Evolutionary conservation across 2,888 invertebrate genomes (phyloP), one percentile per base, ranked within the genome.

Genomic region (Trileptium ribeirensis): DNA sequence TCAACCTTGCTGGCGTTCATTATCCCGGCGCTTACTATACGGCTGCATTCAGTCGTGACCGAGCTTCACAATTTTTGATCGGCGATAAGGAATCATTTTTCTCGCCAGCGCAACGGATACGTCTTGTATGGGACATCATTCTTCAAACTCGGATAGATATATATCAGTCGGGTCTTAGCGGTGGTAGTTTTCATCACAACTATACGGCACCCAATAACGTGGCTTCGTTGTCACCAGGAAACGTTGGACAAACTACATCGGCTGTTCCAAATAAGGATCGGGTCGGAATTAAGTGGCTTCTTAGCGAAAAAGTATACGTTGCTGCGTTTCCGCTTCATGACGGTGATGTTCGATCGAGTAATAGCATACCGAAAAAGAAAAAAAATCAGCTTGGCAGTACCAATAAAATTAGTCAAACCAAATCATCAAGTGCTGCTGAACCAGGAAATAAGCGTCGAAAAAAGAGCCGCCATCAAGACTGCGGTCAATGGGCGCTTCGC

Each of bases 131-230:
- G 79, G 81, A 81, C 34, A 79, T 81, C 3, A 81, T 81, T 75
- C 81, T 70, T 3, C 39, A 38, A n/a, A 64, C 78, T 29, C 34
- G 33, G 2, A 36, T 79, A 37, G 81, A 75, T 33, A n/a, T 75
- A 2, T 36, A 29, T n/a, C 77, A 34, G 33, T 19, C 8, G 19
- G 39, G 37, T n/a, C 33, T 36, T 19, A 15, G 8, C 8, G 51
- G 51, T 51, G 8, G 8, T 15, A 51, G 51, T 24, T 8, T 8
- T 24, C 51, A 51, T 51, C 51, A 24, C 24, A n/a, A n/a, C n/a
- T n/a, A n/a, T n/a, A n/a, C n/a, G n/a, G n/a, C n/a, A n/a, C 89
- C 96, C 8, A 95, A 96, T 88, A 95, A 96, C 88, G 95, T 95
- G 88, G 51, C 8, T 8, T 51, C 51, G 51, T 15, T 51, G 8